phyloP scores from a whole-genome alignment of 2,113 vertebrate genomes.

The Epinephelus moara region DNA sequence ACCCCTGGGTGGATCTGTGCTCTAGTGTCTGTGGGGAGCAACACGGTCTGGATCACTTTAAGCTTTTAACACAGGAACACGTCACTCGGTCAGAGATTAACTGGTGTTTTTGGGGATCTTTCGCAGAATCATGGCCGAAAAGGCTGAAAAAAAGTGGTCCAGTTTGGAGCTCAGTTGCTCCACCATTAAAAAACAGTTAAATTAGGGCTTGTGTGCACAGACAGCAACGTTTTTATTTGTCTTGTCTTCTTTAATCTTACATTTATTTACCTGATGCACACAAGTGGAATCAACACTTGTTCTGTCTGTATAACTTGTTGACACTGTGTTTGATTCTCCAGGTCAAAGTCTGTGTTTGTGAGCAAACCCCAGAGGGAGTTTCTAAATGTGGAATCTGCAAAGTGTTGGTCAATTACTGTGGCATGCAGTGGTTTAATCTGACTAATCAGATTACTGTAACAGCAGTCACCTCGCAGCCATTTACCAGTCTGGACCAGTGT shows the following conservation, averaged over 20 bases:
- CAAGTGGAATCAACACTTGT: neutral
- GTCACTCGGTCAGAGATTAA: neutral
- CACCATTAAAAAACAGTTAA: neutral
- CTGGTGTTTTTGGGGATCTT: neutral
- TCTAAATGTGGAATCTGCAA: constrained; percentile 20
- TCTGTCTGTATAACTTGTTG: neutral
- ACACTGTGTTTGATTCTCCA: neutral
- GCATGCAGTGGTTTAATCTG: constrained; percentile 55
- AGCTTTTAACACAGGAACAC: neutral
- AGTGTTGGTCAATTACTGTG: constrained; percentile 20
- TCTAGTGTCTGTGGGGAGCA: neutral
- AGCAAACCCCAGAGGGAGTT: neutral
- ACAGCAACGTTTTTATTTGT: neutral
- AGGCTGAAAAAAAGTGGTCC: neutral
- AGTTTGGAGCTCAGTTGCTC: neutral
- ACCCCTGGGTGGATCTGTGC: constrained; percentile 50
- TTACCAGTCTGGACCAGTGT: neutral
- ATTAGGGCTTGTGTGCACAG: neutral
- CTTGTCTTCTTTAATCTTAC: neutral
- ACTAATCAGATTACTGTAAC: constrained; percentile 74
- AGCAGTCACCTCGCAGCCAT: constrained; percentile 33
- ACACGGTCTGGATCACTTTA: neutral
- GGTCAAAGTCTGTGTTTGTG: neutral
- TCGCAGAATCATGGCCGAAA: neutral
- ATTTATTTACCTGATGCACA: neutral